Evolutionary conservation across 2,888 invertebrate species (phyloP).

Genomic region (Himalopsyche anomala): DNA sequence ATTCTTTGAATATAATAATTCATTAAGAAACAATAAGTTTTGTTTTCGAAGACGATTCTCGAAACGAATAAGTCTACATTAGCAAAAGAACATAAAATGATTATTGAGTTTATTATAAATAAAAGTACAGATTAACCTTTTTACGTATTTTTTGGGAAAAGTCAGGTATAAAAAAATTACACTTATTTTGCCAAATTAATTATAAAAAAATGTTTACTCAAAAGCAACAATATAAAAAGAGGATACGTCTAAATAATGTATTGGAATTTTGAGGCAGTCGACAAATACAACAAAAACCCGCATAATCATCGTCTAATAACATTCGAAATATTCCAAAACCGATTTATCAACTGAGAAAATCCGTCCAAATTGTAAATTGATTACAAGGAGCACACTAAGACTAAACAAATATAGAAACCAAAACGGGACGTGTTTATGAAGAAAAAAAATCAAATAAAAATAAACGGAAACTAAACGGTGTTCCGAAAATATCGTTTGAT

Average conservation of each 20-base stretch:
- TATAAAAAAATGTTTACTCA: background rate
- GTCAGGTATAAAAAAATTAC: no score
- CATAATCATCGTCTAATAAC: slow-evolving; percentile 24
- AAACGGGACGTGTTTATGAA: slow-evolving; percentile 46
- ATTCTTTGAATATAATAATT: no score
- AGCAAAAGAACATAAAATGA: no score
- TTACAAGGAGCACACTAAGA: slow-evolving; percentile 54
- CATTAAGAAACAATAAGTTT: no score
- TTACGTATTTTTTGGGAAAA: no score
- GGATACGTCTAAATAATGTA: slow-evolving; percentile 46
- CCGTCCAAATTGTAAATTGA: slow-evolving; percentile 60
- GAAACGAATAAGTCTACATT: no score
- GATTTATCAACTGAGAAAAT: slow-evolving; percentile 58
- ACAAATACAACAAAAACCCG: background rate
- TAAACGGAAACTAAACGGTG: background rate
- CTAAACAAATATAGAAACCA: slow-evolving; percentile 51
- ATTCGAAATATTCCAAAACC: slow-evolving; percentile 50
- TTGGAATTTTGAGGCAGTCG: background rate
- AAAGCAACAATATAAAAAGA: background rate
- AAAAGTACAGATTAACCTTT: no score
- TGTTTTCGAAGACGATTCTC: no score
- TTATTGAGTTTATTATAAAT: no score
- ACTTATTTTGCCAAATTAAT: no score
- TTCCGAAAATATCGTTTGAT: slow-evolving; percentile 39
- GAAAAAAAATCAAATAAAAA: slow-evolving; percentile 49